These are phyloP conservation scores for Lordiphosa collinella DNA, from an alignment of 1,140 invertebrate genomes.

Conservation along the genomic window DNA sequence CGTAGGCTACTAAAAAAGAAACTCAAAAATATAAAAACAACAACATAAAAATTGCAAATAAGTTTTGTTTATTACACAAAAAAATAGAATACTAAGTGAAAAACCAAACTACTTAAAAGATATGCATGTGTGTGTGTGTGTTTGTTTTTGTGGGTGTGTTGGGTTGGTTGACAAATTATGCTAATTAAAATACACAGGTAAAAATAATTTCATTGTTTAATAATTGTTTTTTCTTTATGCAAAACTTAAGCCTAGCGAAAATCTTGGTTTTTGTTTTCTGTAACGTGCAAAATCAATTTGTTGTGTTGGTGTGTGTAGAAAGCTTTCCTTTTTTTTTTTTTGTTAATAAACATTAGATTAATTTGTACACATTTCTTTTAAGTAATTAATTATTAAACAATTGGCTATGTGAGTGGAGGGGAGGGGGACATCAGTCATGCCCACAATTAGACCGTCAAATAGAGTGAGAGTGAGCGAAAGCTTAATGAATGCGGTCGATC, in stretches of 20 bases:
- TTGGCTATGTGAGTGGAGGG: constrained; percentile 65
- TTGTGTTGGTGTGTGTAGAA: constrained; percentile 58
- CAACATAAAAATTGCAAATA: constrained; percentile 43
- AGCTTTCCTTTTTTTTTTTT: constrained; percentile 48
- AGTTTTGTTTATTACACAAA: constrained; percentile 68
- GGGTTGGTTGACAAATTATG: constrained; percentile 58
- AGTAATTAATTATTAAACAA: constrained; percentile 70
- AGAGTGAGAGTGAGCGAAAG: no score
- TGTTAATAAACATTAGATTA: constrained; percentile 57
- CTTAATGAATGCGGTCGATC: no score
- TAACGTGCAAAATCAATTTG: constrained; percentile 55
- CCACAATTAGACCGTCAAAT: no score
- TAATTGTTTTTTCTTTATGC: constrained; percentile 48
- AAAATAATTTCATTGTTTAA: constrained; percentile 75
- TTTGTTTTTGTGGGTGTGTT: constrained; percentile 7
- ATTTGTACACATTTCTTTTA: constrained; percentile 73
- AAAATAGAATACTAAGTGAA: constrained; percentile 69
- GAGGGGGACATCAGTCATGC: neutral
- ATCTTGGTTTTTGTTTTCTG: constrained; percentile 28
- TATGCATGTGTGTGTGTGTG: constrained; percentile 43
- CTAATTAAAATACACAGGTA: constrained; percentile 77
- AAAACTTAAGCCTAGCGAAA: constrained; percentile 65
- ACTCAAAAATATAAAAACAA: constrained; percentile 14
- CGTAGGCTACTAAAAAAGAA: constrained; percentile 13
- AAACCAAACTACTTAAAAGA: constrained; percentile 70